These are phyloP conservation scores for Melozone crissalis DNA, from an alignment of 2,113 vertebrate genomes.

Conservation along the genomic window DNA sequence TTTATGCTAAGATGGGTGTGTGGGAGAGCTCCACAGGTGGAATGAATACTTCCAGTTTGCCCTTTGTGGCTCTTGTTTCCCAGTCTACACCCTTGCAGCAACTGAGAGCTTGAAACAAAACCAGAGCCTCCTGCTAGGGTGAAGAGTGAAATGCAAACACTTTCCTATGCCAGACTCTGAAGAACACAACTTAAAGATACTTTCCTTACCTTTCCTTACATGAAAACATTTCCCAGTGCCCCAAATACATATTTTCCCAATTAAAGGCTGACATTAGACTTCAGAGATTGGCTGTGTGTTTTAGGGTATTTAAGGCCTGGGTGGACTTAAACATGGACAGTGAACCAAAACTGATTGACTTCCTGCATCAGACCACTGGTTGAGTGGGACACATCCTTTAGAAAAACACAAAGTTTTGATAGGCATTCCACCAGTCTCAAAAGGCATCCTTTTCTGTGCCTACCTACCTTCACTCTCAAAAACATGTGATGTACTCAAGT, in stretches of 20 bases:
- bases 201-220: neutral
- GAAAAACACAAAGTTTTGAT: neutral
- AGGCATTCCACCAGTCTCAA: neutral
- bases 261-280: neutral
- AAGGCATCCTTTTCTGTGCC: neutral
- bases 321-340: neutral
- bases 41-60: neutral
- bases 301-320: neutral
- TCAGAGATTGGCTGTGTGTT: neutral
- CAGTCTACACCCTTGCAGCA: neutral
- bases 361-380: accelerated
- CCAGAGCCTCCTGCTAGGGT: neutral
- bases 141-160: neutral
- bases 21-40: neutral
- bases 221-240: neutral
- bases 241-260: neutral
- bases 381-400: neutral
- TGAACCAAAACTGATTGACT: neutral
- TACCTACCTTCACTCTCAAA: neutral
- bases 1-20: neutral
- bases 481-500: accelerated
- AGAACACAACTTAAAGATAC: neutral
- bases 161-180: neutral
- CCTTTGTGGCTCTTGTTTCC: neutral
- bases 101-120: neutral